Conservation (phyloP, 1,140 invertebrate genomes). For the Brachionus manjavacas region DNA sequence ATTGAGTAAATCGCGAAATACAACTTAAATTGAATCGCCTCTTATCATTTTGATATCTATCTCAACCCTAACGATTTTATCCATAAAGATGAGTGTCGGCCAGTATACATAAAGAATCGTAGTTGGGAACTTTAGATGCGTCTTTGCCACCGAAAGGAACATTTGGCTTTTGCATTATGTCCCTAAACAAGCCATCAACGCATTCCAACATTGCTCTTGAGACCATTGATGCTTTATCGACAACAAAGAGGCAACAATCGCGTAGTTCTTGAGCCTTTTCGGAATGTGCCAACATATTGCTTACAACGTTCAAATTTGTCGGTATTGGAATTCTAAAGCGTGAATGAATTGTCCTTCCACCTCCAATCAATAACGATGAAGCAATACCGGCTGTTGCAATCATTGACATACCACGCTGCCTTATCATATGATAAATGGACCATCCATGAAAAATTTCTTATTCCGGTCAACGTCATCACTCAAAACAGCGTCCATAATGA, state of each 20-base stretch:
- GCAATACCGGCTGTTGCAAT: slow-evolving; percentile 61
- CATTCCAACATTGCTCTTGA: slow-evolving; percentile 43
- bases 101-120: too few species aligned
- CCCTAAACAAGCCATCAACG: slow-evolving; percentile 45
- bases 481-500: not conserved
- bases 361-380: slow-evolving; percentile 56
- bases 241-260: slow-evolving; percentile 45
- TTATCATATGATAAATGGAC: not conserved
- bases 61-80: too few species aligned
- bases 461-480: not conserved
- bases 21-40: too few species aligned
- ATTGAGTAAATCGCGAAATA: too few species aligned
- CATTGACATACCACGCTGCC: slow-evolving; percentile 46
- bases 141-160: not conserved
- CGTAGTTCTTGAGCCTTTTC: slow-evolving; percentile 37
- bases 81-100: too few species aligned
- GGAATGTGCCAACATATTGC: slow-evolving; percentile 51
- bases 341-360: slow-evolving; percentile 60
- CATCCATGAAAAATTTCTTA: not conserved
- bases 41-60: too few species aligned
- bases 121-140: too few species aligned
- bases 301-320: slow-evolving; percentile 48
- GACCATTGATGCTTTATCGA: slow-evolving; percentile 48
- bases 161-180: slow-evolving; percentile 42
- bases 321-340: slow-evolving; percentile 57